Evolutionary conservation across 1,140 invertebrate species (phyloP), one percentile per base, ranked within the genome.

Genomic region (Drusus annulatus): DNA sequence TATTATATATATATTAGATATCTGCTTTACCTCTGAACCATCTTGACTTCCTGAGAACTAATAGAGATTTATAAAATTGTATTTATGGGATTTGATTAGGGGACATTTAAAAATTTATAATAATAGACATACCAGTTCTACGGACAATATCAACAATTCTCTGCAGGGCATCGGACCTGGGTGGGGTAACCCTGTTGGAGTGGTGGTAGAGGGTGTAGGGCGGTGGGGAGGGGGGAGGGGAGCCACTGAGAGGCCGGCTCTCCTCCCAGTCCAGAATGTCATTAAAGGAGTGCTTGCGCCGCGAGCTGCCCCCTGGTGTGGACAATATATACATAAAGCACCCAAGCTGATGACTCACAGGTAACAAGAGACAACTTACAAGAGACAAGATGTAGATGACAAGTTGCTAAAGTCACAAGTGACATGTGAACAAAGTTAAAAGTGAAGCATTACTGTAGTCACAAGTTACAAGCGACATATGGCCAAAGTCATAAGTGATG

Each of bases 61-160:
- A 45, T 45, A 1, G 36, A 45, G 36, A 45, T 45, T 13, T 45
- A 13, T 45, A 45, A 45, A 45, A 45, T 45, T 10, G 8, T 45
- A 13, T 45, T 45, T 45, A 8, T 7, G 5, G 6, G 6, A 8
- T 36, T 36, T 36, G 31, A 36, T 45, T 13, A 45, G 36, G 36
- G 36, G 10, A 10, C 36, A 45, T 45, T 45, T 10, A 45, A 45
- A 45, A 45, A 80, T 79, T 62, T 68, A 60, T 84, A 77, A 84
- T 76, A 79, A 21, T 63, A 69, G 23, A 74, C 73, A 58, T 87
- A 91, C 94, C 95, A 23, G 94, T 94, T 79, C 93, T 92, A 85
- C 94, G 93, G 62, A 95, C 94, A 84, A 96, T 93, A 81, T 95
- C 94, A 0, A 95, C 93, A 77, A 96, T 94, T 83, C 93, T 92